Evolutionary conservation across 2,113 vertebrate species (phyloP).

Genomic region (Pogonocichla stellata): DNA sequence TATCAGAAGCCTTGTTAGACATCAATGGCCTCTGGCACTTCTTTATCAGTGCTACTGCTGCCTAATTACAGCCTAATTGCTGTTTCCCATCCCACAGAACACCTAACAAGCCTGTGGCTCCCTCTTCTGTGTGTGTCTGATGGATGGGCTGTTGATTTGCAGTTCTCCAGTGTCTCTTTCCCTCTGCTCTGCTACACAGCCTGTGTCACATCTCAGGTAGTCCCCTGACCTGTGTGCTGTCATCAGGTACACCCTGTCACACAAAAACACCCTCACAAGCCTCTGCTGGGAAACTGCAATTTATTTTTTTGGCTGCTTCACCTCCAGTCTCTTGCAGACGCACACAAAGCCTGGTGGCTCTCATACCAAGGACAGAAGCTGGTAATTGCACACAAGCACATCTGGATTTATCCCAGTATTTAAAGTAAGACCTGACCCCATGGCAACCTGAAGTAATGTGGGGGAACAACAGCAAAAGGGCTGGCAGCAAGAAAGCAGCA

Average conservation of each 20-base stretch:
- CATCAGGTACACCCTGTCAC: not conserved
- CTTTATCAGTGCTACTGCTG: not conserved
- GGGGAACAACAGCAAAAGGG: not conserved
- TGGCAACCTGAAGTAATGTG: rapidly evolving
- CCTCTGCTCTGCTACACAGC: not conserved
- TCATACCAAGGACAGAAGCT: not conserved
- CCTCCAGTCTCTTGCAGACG: not conserved
- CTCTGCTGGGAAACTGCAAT: not conserved
- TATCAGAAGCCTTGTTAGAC: not conserved
- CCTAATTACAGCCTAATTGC: not conserved
- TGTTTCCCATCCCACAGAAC: not conserved
- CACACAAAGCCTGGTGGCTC: not conserved
- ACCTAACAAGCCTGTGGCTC: not conserved
- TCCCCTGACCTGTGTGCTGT: not conserved
- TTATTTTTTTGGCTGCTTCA: not conserved
- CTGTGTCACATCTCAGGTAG: not conserved
- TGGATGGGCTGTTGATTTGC: not conserved
- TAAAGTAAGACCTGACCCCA: not conserved
- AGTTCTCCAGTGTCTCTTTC: not conserved
- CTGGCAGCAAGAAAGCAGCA: not conserved
- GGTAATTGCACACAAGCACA: not conserved
- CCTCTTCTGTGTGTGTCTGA: not conserved
- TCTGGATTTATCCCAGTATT: not conserved
- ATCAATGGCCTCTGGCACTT: not conserved
- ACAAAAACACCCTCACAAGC: not conserved